A percentile compares a stretch with the other conserved stretches of the same genome.
Evolutionary conservation across 2,888 invertebrate species (phyloP).

Genomic region (Drosophila birchii): DNA sequence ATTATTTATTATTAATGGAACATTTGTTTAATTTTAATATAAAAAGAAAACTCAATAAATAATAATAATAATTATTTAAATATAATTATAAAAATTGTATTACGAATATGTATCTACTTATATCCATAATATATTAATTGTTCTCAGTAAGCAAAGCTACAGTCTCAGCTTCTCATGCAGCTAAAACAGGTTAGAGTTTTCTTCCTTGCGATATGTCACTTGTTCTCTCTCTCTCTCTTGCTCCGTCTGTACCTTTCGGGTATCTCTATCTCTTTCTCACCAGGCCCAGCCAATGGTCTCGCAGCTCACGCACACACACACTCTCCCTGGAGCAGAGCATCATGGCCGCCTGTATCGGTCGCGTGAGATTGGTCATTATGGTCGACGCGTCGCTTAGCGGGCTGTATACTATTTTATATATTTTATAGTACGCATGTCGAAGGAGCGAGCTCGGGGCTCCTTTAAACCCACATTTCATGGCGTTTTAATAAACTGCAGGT

Average conservation of each 20-base stretch:
- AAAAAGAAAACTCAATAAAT: no score
- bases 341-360: conserved; percentile 50
- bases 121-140: conserved; percentile 11
- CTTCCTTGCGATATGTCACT: background rate
- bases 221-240: background rate
- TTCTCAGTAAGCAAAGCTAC: conserved; percentile 52
- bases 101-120: background rate
- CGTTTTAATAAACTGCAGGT: conserved; percentile 63
- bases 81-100: background rate
- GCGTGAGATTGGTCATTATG: conserved; percentile 54
- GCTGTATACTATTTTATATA: conserved; percentile 32
- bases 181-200: conserved; percentile 37
- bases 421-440: conserved; percentile 68
- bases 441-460: conserved; percentile 15
- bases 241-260: background rate
- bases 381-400: conserved; percentile 43
- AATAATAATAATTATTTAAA: no score
- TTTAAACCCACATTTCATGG: conserved; percentile 56
- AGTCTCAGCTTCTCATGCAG: conserved; percentile 44
- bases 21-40: background rate
- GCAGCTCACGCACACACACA: conserved; percentile 24
- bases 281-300: conserved; percentile 8
- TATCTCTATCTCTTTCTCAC: conserved; percentile 7
- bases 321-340: conserved; percentile 30
- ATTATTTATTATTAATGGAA: no score